Percentiles rank a stretch among this genome's conserved stretches.
Conservation (phyloP, 2,797 vertebrate genomes). For the Pantherophis alleghaniensis region DNA sequence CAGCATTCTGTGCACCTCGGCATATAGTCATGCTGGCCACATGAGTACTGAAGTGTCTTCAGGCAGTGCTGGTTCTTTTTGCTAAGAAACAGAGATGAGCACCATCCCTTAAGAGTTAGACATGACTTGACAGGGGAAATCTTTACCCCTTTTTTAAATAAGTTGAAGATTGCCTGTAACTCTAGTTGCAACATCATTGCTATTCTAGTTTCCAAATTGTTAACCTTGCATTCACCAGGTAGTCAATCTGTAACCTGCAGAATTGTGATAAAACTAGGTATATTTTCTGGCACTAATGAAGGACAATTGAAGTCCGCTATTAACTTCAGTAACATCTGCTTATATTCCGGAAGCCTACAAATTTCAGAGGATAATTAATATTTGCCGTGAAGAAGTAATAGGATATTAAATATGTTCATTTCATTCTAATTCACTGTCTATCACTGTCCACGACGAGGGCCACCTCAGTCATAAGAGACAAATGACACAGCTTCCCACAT, state of each 20-base stretch:
- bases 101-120: not conserved
- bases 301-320: conserved; percentile 53
- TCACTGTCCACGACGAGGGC: not conserved
- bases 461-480: not conserved
- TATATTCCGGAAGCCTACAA: conserved; percentile 53
- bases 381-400: conserved; percentile 53
- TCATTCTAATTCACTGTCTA: conserved; percentile 12
- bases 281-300: conserved; percentile 41
- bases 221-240: not conserved
- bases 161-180: not conserved
- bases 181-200: not conserved
- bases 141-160: not conserved
- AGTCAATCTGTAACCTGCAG: not conserved
- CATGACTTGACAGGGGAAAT: not conserved
- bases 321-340: conserved; percentile 64
- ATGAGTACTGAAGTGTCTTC: not conserved
- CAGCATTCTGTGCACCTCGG: not conserved
- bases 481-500: not conserved
- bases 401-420: conserved; percentile 41
- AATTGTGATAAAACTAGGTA: conserved; percentile 43
- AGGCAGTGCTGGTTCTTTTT: not conserved
- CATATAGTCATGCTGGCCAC: not conserved
- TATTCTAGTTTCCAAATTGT: not conserved
- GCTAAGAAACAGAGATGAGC: not conserved
- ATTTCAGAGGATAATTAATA: conserved; percentile 67